Percentiles rank a stretch among this genome's conserved stretches.
phyloP scores from a whole-genome alignment of 2,797 vertebrate species.

The Danio tinwini region DNA sequence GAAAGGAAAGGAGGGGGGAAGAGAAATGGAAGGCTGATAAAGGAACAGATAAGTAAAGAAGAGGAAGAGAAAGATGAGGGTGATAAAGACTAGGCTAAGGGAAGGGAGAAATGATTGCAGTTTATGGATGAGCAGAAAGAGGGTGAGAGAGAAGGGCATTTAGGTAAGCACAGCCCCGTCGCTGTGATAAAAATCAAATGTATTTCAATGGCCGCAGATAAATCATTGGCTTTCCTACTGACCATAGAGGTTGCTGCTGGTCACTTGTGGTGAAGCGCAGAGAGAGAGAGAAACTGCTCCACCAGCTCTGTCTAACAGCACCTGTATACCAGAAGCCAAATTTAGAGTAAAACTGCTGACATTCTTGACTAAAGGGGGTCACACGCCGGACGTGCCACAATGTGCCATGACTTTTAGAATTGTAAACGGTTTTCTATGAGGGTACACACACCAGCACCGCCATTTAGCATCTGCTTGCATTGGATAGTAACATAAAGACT shows the following conservation, averaged over 20 bases:
- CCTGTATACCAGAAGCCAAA: neutral
- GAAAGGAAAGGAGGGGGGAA: conserved; percentile 58
- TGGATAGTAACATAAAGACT: no score
- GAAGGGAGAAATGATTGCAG: conserved; percentile 59
- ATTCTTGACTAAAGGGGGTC: neutral
- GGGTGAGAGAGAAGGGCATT: conserved; percentile 42
- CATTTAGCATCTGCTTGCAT: no score
- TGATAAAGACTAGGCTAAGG: conserved; percentile 49
- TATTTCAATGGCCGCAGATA: conserved; percentile 76
- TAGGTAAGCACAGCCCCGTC: conserved; percentile 38
- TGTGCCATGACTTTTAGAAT: no score
- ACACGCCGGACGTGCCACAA: no score
- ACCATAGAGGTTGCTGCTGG: conserved; percentile 35
- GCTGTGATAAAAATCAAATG: conserved; percentile 69
- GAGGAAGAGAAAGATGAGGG: conserved; percentile 33
- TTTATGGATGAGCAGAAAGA: conserved; percentile 8
- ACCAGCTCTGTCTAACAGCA: neutral
- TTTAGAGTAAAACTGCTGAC: neutral
- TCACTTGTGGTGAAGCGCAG: conserved; percentile 35
- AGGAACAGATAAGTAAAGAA: conserved; percentile 31
- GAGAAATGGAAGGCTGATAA: conserved; percentile 54
- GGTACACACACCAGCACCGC: no score
- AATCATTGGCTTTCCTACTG: conserved; percentile 62
- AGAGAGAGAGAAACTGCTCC: neutral
- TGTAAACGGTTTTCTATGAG: no score